Conservation (phyloP, 2,797 vertebrate species). For the Coregonus suidteri region DNA sequence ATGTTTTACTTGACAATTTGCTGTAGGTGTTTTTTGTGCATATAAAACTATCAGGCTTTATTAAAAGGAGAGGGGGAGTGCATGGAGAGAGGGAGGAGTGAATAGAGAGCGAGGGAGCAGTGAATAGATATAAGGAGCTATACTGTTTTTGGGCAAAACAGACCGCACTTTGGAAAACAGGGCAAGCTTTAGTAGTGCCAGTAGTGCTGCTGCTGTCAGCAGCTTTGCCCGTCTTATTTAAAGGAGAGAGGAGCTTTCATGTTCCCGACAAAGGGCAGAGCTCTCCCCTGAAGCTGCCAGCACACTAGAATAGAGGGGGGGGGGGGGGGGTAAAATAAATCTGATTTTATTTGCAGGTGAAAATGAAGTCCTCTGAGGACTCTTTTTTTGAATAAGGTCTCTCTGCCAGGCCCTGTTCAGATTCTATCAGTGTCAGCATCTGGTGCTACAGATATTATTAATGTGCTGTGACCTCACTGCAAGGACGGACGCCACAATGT, state of each 20-base stretch:
- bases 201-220: neutral
- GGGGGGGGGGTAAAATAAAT: neutral
- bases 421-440: slow-evolving; percentile 29
- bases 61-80: too few relatives aligned
- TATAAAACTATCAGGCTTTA: too few relatives aligned
- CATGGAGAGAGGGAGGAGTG: too few relatives aligned
- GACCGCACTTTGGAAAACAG: neutral
- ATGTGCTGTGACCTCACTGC: slow-evolving; percentile 6
- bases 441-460: slow-evolving; percentile 21
- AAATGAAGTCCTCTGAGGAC: slow-evolving; percentile 13
- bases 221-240: neutral
- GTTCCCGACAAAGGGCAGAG: neutral
- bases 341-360: slow-evolving; percentile 21
- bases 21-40: too few relatives aligned
- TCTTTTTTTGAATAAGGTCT: neutral
- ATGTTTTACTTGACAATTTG: too few relatives aligned
- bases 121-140: neutral
- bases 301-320: neutral
- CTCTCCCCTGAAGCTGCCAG: neutral
- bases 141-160: neutral
- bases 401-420: slow-evolving; percentile 15
- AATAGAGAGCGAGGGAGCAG: neutral
- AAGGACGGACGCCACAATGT: neutral
- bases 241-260: neutral
- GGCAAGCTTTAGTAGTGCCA: too few relatives aligned